Evolutionary conservation across 1,140 invertebrate genomes (phyloP).

Genomic region (Melipona quadrifasciata): DNA sequence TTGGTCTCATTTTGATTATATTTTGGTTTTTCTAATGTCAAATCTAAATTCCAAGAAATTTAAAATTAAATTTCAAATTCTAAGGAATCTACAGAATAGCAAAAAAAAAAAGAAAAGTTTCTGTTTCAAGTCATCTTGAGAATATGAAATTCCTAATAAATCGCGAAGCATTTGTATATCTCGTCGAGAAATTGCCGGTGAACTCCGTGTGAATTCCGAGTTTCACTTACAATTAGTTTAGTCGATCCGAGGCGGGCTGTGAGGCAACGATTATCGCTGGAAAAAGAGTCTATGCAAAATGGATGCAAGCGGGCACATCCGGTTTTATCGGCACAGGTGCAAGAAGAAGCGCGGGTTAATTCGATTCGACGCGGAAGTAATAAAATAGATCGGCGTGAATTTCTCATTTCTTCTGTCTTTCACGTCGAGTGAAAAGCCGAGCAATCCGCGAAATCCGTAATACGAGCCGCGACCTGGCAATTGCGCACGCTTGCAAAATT

Average conservation of each 20-base stretch:
- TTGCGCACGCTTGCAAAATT: constrained; percentile 42
- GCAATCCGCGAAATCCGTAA: constrained; percentile 11
- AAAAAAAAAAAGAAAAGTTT: too few species aligned
- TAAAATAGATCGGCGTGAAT: neutral
- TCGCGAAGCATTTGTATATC: too few species aligned
- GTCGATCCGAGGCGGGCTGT: too few species aligned
- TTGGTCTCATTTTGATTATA: too few species aligned
- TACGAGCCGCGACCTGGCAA: neutral
- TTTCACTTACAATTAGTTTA: neutral
- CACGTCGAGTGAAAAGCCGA: neutral
- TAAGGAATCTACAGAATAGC: too few species aligned
- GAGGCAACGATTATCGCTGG: neutral
- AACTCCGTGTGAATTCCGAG: neutral
- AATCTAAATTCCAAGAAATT: too few species aligned
- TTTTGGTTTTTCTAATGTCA: too few species aligned
- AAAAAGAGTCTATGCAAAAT: constrained; percentile 9
- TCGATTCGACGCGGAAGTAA: constrained; percentile 17
- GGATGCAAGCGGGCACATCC: neutral
- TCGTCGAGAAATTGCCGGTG: too few species aligned
- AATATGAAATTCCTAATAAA: too few species aligned
- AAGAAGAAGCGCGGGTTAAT: constrained; percentile 7
- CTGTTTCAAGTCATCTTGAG: too few species aligned
- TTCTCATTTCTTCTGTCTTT: neutral
- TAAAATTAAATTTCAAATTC: too few species aligned
- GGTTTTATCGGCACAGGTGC: neutral